Evolutionary conservation across 2,797 vertebrate species (phyloP).

Genomic region (Potorous gilbertii): DNA sequence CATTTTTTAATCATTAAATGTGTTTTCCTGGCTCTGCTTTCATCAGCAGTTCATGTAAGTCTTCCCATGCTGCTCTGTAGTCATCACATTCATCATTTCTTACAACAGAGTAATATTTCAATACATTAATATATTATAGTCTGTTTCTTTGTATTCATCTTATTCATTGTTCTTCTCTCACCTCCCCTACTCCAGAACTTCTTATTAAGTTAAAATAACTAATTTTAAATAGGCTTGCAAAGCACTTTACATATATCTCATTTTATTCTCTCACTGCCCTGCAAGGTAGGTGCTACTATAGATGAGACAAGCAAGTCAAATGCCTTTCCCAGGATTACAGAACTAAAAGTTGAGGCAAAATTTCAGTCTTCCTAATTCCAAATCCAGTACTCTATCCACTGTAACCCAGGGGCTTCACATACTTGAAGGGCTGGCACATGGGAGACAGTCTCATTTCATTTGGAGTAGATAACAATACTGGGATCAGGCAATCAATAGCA

Average conservation of each 20-base stretch:
- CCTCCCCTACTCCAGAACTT: background rate
- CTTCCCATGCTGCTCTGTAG: background rate
- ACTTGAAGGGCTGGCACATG: background rate
- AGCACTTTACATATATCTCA: background rate
- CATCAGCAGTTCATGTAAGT: background rate
- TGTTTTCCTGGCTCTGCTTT: background rate
- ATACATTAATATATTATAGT: background rate
- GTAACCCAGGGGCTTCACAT: background rate
- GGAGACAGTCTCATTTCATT: background rate
- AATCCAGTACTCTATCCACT: background rate
- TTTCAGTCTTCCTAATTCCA: background rate
- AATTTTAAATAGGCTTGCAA: background rate
- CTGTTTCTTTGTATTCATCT: background rate
- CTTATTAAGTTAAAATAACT: background rate
- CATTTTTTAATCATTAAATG: background rate
- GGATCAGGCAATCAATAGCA: background rate
- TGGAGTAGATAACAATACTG: background rate
- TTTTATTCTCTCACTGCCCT: background rate
- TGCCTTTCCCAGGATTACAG: background rate
- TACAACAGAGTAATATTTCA: background rate
- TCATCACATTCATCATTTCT: background rate
- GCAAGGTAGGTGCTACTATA: background rate
- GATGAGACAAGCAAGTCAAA: background rate
- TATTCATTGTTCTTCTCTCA: background rate
- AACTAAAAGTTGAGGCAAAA: background rate